phyloP scores from a whole-genome alignment of 1,140 invertebrate species.

The Drosophila mauritiana region DNA sequence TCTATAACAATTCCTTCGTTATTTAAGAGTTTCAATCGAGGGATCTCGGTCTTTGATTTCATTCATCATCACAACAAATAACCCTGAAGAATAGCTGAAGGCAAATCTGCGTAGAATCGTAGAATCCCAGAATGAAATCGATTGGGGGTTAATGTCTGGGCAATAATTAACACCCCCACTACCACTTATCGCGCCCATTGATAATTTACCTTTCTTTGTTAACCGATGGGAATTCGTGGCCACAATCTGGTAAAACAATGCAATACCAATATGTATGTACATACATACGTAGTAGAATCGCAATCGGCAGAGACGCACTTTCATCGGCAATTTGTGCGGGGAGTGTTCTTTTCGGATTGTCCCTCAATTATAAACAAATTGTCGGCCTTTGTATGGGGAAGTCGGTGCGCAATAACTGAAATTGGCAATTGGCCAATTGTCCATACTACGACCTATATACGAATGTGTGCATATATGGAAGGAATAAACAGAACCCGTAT shows the following conservation, averaged over 20 bases:
- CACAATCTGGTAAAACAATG: not conserved
- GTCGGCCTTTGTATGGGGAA: slow-evolving; percentile 14
- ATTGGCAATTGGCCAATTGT: slow-evolving; percentile 51
- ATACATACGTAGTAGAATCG: not conserved
- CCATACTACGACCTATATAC: slow-evolving; percentile 17
- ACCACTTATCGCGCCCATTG: slow-evolving; percentile 4
- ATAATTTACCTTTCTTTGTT: slow-evolving; percentile 19
- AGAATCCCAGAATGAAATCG: not conserved
- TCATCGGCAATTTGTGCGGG: not conserved
- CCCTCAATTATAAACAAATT: slow-evolving; percentile 29
- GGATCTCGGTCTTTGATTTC: no score
- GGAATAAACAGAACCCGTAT: not conserved
- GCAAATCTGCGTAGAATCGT: not conserved
- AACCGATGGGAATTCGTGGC: not conserved
- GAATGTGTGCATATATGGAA: not conserved
- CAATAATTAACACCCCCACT: not conserved
- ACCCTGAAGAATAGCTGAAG: no score
- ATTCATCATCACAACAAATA: no score
- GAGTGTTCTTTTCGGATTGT: not conserved
- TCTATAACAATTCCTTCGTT: no score
- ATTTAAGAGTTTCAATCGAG: no score
- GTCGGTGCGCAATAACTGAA: slow-evolving; percentile 65
- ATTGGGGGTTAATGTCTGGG: not conserved
- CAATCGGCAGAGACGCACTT: slow-evolving; percentile 28
- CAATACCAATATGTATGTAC: no score